Base-by-base conservation (phyloP, 2,888 invertebrate genomes). In the Hipparchia sbordonii region DNA sequence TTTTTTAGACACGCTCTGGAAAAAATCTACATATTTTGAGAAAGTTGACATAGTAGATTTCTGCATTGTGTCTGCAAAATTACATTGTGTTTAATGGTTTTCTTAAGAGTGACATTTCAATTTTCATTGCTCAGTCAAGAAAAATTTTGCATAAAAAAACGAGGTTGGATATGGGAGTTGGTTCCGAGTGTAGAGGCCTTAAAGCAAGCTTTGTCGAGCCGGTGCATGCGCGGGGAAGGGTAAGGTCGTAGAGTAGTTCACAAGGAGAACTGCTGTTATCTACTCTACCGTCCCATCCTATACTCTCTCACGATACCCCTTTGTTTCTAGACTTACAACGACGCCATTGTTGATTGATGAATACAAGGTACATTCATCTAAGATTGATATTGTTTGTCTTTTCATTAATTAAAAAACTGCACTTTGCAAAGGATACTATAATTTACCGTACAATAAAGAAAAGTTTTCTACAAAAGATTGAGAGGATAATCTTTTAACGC, bases 291-390 rank as follows among this genome's bases (percentile, higher is more conserved):
- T 52, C 10, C 52, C 10, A 12, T 2, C 45, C 45, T n/a, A 45
- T n/a, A 23, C 46, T 12, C 52, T 12, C n/a, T 5, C 12, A 45
- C 6, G 7, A 46, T n/a, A 45, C 12, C 6, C 45, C 46, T 45
- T 6, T 39, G 60, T 12, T 12, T 39, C 39, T 39, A 61, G 61
- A 6, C 6, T 61, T 61, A 61, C 12, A 45, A 61, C 61, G 46
- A 61, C 3, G 39, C 7, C 10, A 39, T 60, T 45, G 61, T 61
- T 46, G 45, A 61, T 61, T 45, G 23, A 59, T 61, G 61, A 46
- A 59, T 13, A n/a, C n/a, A n/a, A 60, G 61, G 45, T 46, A 61
- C 45, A 45, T 61, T 61, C 12, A 45, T n/a, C n/a, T 12, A 61
- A 59, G 33, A 45, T 7, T 2, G 60, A 45, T 39, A 5, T 5